These are phyloP conservation scores for Cryptomyrus ogoouensis DNA, from an alignment of 2,113 vertebrate genomes.

Conservation along the genomic window DNA sequence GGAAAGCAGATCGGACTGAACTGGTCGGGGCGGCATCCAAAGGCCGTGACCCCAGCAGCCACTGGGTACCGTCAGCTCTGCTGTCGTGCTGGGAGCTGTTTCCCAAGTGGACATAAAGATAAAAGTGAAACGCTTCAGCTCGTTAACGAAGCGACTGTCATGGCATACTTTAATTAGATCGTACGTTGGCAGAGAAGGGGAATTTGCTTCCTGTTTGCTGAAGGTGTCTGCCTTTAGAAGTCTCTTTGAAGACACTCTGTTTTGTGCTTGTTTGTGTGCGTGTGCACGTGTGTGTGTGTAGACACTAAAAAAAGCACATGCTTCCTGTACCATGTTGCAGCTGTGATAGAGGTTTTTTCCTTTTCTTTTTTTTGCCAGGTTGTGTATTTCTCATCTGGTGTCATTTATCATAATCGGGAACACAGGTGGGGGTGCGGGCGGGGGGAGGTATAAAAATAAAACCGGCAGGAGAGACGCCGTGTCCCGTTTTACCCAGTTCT, in stretches of 20 bases:
- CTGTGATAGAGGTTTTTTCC: conserved; percentile 32
- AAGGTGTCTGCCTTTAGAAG: conserved; percentile 39
- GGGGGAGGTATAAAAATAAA: neutral
- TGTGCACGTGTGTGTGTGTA: conserved; percentile 14
- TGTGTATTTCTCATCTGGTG: conserved; percentile 43
- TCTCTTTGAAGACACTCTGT: conserved; percentile 26
- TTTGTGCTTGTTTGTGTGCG: neutral
- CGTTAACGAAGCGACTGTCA: conserved; percentile 33
- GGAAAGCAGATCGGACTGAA: neutral
- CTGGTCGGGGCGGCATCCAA: neutral
- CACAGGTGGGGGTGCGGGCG: conserved; percentile 49
- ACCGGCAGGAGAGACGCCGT: conserved; percentile 45
- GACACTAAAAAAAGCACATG: conserved; percentile 49
- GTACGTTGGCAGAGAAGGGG: conserved; percentile 24
- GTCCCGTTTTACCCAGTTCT: conserved; percentile 47
- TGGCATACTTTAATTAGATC: conserved; percentile 33
- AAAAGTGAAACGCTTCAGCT: neutral
- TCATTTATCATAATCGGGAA: conserved; percentile 73
- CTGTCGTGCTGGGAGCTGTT: neutral
- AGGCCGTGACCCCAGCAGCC: neutral
- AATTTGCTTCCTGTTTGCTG: conserved; percentile 24
- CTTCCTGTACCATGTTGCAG: conserved; percentile 56
- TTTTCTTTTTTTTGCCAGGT: conserved; percentile 39
- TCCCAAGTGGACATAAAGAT: neutral
- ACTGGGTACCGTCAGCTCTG: neutral